Evolutionary conservation across 1,140 invertebrate genomes (phyloP).

Genomic region (Phymorhynchus buccinoides): DNA sequence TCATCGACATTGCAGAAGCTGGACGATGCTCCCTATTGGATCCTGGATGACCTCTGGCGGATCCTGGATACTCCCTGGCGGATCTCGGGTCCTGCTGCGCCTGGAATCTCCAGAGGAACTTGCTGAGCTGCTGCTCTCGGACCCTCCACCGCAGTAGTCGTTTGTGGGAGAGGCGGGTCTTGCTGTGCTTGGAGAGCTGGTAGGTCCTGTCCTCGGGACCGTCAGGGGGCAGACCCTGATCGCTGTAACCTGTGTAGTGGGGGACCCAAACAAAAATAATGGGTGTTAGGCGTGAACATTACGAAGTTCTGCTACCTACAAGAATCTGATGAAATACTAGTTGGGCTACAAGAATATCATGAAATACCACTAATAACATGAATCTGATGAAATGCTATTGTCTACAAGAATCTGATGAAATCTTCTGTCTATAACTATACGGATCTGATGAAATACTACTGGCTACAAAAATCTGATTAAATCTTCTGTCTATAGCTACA

Average conservation of each 20-base stretch:
- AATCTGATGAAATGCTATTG: no score
- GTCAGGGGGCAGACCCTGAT: background rate
- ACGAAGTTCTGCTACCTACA: no score
- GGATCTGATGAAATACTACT: no score
- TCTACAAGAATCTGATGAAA: no score
- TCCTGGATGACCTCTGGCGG: background rate
- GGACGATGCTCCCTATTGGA: background rate
- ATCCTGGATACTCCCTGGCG: background rate
- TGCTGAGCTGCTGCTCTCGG: background rate
- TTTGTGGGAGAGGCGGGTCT: background rate
- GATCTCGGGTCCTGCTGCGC: background rate
- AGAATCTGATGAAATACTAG: no score
- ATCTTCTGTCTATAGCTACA: no score
- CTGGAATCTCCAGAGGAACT: background rate
- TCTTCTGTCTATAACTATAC: no score
- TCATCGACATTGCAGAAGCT: background rate
- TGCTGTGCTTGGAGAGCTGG: background rate
- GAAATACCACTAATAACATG: no score
- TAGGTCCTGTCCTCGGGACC: background rate
- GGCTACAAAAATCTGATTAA: no score
- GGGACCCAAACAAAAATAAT: no score
- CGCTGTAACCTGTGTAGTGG: background rate
- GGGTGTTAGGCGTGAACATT: no score
- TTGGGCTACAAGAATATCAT: background rate
- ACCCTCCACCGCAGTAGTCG: background rate